Evolutionary conservation across 37 sponge, comb jelly and placozoan genomes (phyloP), one percentile per base, ranked within the genome.

Genomic region (Chondrilla cf. caribensis): DNA sequence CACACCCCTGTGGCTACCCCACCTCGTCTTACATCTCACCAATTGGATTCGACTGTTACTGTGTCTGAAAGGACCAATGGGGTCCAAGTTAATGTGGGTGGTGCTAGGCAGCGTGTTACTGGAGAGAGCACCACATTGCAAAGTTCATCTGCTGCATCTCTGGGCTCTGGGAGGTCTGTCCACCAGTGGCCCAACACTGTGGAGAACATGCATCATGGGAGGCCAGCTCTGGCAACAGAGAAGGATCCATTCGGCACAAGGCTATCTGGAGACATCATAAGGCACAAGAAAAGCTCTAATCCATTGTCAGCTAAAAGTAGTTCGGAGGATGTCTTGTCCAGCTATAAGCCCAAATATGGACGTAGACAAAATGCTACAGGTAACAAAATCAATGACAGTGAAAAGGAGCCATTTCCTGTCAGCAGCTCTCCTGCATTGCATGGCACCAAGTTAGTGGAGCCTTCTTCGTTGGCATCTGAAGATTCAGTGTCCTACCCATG

Each of bases 171-270:
- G 4, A 5, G 6, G 6, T 29, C 64, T 19, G 29, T 28, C 2
- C 67, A 22, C 9, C 62, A 58, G 26, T 81, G 82, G 82, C 60
- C 75, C 22, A 75, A 58, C 57, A 58, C 66, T 35, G 62, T 90
- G 2, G 87, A 91, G 76, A 94, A 94, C 75, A 70, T 94, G 87
- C 87, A 94, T 58, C 43, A 62, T 7, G 95, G 95, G 2, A 73
- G 65, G 58, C 95, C 95, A 40, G 91, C 95, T 9, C 43, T 82
- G 44, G 83, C 92, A 5, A 87, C 83, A 38, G 84, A 79, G 6
- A 83, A 91, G 33, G 91, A 94, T 66, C 89, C 88, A 40, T 91
- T 85, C 82, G 92, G 89, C 0, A 72, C 40, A n/a, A 68, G 72
- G 29, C 40, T 51, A 28, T 70, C 79, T 14, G 76, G 76, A 1